These are phyloP conservation scores for Drosophila colorata DNA, from an alignment of 2,888 invertebrate species.

Conservation along the genomic window DNA sequence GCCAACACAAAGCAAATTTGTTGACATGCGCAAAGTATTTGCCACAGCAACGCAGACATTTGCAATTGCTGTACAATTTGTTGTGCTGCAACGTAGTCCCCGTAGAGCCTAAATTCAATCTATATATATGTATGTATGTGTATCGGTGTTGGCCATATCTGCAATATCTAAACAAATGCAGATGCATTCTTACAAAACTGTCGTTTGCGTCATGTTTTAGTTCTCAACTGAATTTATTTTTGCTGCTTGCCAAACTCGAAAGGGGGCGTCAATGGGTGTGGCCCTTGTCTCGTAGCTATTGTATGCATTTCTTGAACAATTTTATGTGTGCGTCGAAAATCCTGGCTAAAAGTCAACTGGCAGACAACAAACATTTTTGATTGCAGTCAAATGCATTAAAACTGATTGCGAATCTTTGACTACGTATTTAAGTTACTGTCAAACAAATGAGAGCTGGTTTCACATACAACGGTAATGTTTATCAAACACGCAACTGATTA, in stretches of 20 bases:
- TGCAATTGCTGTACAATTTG: constrained; percentile 68
- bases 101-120: constrained; percentile 40
- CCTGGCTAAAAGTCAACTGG: constrained; percentile 57
- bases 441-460: neutral
- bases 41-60: constrained; percentile 54
- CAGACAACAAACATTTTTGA: constrained; percentile 59
- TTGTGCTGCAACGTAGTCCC: constrained; percentile 61
- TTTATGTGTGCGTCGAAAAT: constrained; percentile 24
- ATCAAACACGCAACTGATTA: too few relatives aligned
- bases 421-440: constrained; percentile 16
- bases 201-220: constrained; percentile 50
- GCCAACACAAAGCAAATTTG: constrained; percentile 66
- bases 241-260: constrained; percentile 50
- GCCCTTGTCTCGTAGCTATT: constrained; percentile 52
- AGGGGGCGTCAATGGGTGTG: constrained; percentile 69
- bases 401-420: constrained; percentile 56
- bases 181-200: constrained; percentile 41
- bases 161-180: constrained; percentile 68
- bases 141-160: constrained; percentile 52
- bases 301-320: constrained; percentile 45
- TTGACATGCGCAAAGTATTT: constrained; percentile 77
- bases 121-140: constrained; percentile 12
- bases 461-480: too few relatives aligned
- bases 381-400: constrained; percentile 79
- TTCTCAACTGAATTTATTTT: constrained; percentile 60